Evolutionary conservation across 2,797 vertebrate species (phyloP), one percentile per base, ranked within the genome.

Genomic region (Uromys caudimaculatus): DNA sequence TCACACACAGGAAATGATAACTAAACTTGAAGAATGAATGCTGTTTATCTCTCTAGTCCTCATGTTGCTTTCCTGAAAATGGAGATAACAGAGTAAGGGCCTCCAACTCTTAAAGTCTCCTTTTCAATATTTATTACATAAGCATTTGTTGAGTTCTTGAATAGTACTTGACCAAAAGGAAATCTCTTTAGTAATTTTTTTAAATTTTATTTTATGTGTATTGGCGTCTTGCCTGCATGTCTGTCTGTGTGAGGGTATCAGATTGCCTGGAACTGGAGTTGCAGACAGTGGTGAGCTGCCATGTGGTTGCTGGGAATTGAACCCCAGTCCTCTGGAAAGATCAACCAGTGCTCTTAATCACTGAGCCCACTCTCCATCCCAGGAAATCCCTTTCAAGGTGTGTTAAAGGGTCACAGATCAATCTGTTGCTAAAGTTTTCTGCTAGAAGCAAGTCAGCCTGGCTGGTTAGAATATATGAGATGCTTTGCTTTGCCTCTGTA

Each of bases 361-460:
- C 71, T 75, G 38, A 41, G 71, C 10, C 38, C 24, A 24, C 23
- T 75, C 71, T 44, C 23, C 38, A 75, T 24, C 38, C 71, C 38
- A 85, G 32, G 32, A 67, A 67, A n/a, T n/a, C 83, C 44, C 21
- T 50, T 69, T n/a, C 7, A n/a, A 50, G 17, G 62, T 52, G 44
- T 67, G 62, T 85, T 24, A 4, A 35, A 52, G 32, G 60, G 41
- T 11, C 41, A 64, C 10, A 23, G 41, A 52, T 89, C 44, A 58
- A 78, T 84, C 64, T 91, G 62, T 76, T 56, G n/a, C 23, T 95
- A 60, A 32, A n/a, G 32, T 73, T 85, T 67, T 82, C 67, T 77
- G 64, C 71, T 58, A 81, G 73, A 94, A 75, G 35, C 24, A 82
- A 56, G 17, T 23, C 41, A n/a, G 2, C 35, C 2, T 91, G 64